Evolutionary conservation across 2,113 vertebrate species (phyloP), one percentile per base, ranked within the genome.

Genomic region (Orcinus orca): DNA sequence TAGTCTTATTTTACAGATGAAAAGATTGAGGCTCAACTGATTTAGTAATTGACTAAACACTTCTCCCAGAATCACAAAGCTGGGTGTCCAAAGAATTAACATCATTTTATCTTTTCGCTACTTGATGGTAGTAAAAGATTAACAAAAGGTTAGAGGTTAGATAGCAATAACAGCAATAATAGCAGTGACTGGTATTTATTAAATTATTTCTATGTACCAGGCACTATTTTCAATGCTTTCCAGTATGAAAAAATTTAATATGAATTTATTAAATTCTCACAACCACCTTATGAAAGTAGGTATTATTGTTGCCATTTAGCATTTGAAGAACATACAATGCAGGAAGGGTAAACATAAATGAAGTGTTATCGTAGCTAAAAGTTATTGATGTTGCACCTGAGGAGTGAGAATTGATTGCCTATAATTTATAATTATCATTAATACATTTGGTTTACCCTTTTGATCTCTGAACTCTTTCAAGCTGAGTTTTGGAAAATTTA

Each of bases 221-320:
- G 3, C 53, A 73, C 12, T 50, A 96, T 94, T 11, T 33, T 96
- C 36, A 98, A 98, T 97, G 98, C 96, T 92, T 98, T n/a, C 21
- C 7, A 70, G 13, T 31, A 92, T 38, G 15, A 53, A 53, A 53
- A 53, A 53, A 53, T 6, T 53, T 53, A 53, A 53, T 53, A 53
- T 18, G n/a, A 79, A 55, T 77, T 94, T 85, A 41, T 62, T 67
- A 74, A 86, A 63, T 31, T 53, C 11, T 83, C 71, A 74, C 10
- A 87, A 50, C 12, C 8, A 33, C 20, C 31, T 58, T 63, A 58
- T 65, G 12, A 77, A 85, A 68, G 17, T 38, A 94, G 55, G 15
- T 53, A 11, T 60, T 67, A 76, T 12, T 77, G 26, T 81, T 20
- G 9, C 11, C 13, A 63, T 70, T 55, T 89, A 50, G 21, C 23